phyloP scores from a whole-genome alignment of 2,888 invertebrate genomes.

The Tenthredo scrophulariae region DNA sequence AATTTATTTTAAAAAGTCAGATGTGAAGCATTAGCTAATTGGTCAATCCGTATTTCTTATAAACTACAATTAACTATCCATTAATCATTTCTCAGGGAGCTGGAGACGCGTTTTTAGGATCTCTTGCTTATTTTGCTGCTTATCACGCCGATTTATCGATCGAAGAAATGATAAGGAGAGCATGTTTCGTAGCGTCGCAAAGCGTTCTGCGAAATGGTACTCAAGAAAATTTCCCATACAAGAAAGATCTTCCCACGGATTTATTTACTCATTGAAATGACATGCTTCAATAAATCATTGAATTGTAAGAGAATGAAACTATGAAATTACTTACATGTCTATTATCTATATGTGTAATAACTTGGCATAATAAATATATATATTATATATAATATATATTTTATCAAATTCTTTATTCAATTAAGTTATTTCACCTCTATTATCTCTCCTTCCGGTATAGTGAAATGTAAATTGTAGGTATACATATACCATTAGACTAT shows the following conservation, averaged over 20 bases:
- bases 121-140: conserved; percentile 89
- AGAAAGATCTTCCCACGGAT: conserved; percentile 64
- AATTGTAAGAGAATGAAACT: background rate
- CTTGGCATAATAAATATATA: background rate
- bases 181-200: conserved; percentile 88
- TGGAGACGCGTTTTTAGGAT: conserved; percentile 97
- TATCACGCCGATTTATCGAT: conserved; percentile 81
- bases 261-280: conserved; percentile 4
- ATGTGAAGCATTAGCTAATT: background rate
- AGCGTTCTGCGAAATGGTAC: conserved; percentile 91
- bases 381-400: background rate
- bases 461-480: too few relatives aligned
- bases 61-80: background rate
- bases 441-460: too few relatives aligned
- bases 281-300: background rate
- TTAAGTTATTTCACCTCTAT: background rate
- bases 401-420: background rate
- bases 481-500: background rate
- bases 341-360: background rate
- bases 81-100: conserved; percentile 86
- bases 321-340: background rate
- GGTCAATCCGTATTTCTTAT: background rate
- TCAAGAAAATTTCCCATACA: conserved; percentile 86
- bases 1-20: background rate
- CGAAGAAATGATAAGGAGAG: conserved; percentile 85